These are phyloP conservation scores for Limanda limanda DNA, from an alignment of 2,113 vertebrate genomes.

Conservation along the genomic window DNA sequence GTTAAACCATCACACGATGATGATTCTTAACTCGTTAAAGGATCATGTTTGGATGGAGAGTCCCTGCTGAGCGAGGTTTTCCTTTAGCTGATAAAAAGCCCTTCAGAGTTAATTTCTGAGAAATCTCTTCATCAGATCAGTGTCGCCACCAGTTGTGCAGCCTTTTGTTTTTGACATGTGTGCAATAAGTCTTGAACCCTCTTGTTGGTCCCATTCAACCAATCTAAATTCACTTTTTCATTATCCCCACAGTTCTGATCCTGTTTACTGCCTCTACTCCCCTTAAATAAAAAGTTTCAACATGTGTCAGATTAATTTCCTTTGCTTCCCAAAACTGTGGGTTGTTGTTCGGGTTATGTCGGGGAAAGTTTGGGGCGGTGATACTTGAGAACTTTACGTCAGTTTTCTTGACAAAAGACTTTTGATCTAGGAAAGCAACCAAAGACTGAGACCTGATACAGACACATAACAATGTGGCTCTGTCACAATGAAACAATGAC, in stretches of 20 bases:
- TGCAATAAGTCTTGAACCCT: constrained; percentile 22
- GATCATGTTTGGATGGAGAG: constrained; percentile 1
- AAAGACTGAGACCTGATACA: no score
- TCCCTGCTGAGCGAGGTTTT: background rate
- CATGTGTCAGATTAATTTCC: constrained; percentile 3
- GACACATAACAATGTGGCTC: no score
- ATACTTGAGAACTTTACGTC: background rate
- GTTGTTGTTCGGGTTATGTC: background rate
- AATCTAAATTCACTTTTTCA: constrained; percentile 4
- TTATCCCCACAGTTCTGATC: constrained; percentile 5
- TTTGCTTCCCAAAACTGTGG: background rate
- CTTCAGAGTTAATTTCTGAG: background rate
- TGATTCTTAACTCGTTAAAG: constrained; percentile 35
- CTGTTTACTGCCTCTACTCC: background rate
- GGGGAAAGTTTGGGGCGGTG: background rate
- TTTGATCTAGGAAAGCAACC: no score
- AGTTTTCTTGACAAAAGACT: no score
- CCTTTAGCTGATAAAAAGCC: background rate
- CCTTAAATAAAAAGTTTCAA: constrained; percentile 45
- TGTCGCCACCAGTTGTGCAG: background rate
- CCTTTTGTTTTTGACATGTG: constrained; percentile 31
- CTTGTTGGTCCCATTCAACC: background rate
- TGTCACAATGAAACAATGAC: no score
- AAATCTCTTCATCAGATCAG: background rate
- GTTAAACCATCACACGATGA: background rate